phyloP scores from a whole-genome alignment of 1,140 invertebrate species.

The Cryptotermes secundus region DNA sequence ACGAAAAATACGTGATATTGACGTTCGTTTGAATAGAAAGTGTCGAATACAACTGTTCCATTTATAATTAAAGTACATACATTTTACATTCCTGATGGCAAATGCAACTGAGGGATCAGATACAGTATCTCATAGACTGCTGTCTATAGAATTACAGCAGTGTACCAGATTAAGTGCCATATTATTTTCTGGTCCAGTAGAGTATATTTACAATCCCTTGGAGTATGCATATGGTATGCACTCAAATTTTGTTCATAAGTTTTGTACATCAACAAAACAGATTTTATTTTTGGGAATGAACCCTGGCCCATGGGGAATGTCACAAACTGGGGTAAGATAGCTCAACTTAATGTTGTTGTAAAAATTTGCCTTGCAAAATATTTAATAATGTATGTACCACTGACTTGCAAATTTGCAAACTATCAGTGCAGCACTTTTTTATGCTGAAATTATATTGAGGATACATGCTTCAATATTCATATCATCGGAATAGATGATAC shows the following conservation, averaged over 20 bases:
- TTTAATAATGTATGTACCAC: neutral
- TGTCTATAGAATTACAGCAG: neutral
- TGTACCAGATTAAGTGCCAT: conserved; percentile 41
- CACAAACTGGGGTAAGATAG: conserved; percentile 80
- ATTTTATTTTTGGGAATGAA: conserved; percentile 90
- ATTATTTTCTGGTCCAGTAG: conserved; percentile 53
- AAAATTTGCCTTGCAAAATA: neutral
- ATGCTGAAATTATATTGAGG: no score
- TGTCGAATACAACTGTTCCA: no score
- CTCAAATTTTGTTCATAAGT: conserved; percentile 65
- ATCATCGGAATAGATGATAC: no score
- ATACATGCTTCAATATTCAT: no score
- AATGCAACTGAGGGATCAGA: neutral
- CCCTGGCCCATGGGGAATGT: conserved; percentile 93
- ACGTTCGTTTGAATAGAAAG: no score
- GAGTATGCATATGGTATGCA: conserved; percentile 79
- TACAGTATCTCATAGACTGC: neutral
- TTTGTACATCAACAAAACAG: conserved; percentile 63
- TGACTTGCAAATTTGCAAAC: neutral
- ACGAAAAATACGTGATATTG: no score
- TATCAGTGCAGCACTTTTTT: no score
- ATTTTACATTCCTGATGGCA: neutral
- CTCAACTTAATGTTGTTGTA: neutral
- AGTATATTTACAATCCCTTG: conserved; percentile 79
- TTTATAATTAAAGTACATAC: no score